phyloP scores from a whole-genome alignment of 2,113 vertebrate species.

The Catharus minimus region DNA sequence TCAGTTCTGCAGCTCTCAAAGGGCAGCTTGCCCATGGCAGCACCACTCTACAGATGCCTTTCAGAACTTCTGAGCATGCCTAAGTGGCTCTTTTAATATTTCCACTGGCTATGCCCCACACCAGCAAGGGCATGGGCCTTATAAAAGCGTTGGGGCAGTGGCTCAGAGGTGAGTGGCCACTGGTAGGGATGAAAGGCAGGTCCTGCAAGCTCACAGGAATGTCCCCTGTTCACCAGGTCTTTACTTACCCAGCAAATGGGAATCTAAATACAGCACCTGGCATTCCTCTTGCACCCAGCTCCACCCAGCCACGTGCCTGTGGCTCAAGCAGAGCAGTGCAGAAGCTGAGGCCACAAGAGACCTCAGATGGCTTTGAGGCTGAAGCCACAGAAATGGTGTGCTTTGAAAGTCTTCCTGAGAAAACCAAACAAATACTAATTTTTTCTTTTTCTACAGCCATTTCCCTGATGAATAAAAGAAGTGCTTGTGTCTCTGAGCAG shows the following conservation, averaged over 20 bases:
- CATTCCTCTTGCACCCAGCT: background rate
- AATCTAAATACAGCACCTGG: background rate
- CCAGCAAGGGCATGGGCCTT: background rate
- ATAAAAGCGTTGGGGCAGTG: fast-evolving
- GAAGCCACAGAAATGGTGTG: background rate
- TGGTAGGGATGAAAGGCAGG: background rate
- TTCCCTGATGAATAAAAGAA: background rate
- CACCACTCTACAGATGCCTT: fast-evolving
- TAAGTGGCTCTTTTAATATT: background rate
- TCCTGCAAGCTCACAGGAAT: background rate
- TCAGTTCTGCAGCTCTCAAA: background rate
- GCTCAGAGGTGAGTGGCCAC: fast-evolving
- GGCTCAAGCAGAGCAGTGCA: background rate
- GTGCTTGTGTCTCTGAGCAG: background rate
- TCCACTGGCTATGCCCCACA: background rate
- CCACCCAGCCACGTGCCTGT: background rate
- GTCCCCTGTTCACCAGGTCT: background rate
- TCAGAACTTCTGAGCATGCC: background rate
- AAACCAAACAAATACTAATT: background rate
- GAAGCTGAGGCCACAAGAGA: background rate
- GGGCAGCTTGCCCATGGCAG: background rate
- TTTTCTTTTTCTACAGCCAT: background rate
- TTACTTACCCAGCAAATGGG: background rate
- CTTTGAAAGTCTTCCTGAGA: background rate
- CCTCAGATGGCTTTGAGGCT: background rate